These are phyloP conservation scores for Cygnus atratus DNA, from an alignment of 2,113 vertebrate species.

Conservation along the genomic window DNA sequence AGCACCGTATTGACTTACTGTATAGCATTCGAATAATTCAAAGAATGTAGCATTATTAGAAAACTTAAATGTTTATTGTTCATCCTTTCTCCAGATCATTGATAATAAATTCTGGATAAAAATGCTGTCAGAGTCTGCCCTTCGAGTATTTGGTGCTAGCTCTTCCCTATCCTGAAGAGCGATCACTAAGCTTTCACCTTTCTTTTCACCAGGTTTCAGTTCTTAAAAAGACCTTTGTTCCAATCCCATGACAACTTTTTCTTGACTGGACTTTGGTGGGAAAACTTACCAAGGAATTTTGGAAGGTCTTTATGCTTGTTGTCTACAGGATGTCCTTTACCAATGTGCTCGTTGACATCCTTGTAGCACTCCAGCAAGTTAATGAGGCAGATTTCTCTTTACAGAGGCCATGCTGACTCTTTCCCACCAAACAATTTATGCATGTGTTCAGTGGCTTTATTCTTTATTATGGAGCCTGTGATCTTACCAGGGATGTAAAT, in stretches of 20 bases:
- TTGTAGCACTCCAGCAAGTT: background rate
- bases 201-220: background rate
- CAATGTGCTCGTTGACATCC: background rate
- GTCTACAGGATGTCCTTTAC: background rate
- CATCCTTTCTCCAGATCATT: background rate
- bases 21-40: background rate
- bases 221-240: background rate
- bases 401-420: background rate
- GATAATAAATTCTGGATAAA: background rate
- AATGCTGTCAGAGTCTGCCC: background rate
- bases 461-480: background rate
- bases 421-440: background rate
- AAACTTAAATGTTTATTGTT: background rate
- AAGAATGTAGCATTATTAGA: background rate
- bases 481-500: background rate
- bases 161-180: background rate
- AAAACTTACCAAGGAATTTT: background rate
- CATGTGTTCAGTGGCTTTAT: background rate
- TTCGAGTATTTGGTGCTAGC: background rate
- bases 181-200: background rate
- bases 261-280: background rate
- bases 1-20: background rate
- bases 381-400: background rate
- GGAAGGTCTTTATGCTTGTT: background rate
- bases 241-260: background rate